These are phyloP conservation scores for Cryptoblepharus egeriae DNA, from an alignment of 2,797 vertebrate species.

Conservation along the genomic window DNA sequence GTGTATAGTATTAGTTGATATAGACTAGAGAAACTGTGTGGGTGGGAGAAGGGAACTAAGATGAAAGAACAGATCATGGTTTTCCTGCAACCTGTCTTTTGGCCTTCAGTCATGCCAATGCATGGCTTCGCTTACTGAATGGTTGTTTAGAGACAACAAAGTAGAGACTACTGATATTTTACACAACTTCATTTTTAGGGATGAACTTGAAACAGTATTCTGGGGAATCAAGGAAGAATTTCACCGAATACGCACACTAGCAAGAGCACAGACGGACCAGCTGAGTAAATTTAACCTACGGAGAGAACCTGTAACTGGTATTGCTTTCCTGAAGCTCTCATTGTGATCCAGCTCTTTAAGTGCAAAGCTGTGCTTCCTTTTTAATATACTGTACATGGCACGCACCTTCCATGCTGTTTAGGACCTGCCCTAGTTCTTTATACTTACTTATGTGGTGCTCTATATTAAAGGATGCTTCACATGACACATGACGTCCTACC, in stretches of 20 bases:
- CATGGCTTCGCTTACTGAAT: not conserved
- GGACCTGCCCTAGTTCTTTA: slow-evolving; percentile 66
- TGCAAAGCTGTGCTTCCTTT: slow-evolving; percentile 73
- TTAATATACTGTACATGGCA: slow-evolving; percentile 67
- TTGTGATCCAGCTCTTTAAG: slow-evolving; percentile 66
- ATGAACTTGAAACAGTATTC: slow-evolving; percentile 86
- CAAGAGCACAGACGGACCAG: slow-evolving; percentile 92
- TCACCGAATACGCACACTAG: slow-evolving; percentile 88
- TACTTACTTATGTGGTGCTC: slow-evolving; percentile 67
- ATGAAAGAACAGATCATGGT: not conserved
- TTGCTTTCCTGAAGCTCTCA: slow-evolving; percentile 74
- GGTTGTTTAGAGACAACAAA: not conserved
- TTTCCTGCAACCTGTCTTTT: not conserved
- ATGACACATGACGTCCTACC: not conserved
- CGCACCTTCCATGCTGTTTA: slow-evolving; percentile 64
- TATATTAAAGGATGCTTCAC: slow-evolving; percentile 46
- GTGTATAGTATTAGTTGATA: no score
- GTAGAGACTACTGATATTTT: slow-evolving; percentile 45
- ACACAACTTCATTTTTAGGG: slow-evolving; percentile 80
- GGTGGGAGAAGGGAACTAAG: no score
- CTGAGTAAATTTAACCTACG: slow-evolving; percentile 89
- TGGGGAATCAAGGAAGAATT: slow-evolving; percentile 93
- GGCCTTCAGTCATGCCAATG: not conserved
- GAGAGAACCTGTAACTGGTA: slow-evolving; percentile 87
- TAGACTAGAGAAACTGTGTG: not conserved